Evolutionary conservation across 1,140 invertebrate species (phyloP).

Genomic region (Drosophila baimaii): DNA sequence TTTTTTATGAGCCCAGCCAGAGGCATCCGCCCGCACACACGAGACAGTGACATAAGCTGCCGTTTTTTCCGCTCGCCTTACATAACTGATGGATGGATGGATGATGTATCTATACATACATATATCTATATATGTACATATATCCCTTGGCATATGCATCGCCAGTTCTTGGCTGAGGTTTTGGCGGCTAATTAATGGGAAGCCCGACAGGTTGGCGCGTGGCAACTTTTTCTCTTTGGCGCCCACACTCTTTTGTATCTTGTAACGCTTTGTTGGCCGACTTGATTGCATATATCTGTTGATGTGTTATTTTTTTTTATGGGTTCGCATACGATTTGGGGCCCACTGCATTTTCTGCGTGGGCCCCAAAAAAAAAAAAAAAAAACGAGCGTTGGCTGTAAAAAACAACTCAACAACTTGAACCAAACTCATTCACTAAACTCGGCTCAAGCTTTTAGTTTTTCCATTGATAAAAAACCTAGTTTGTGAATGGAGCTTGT

Average conservation of each 20-base stretch:
- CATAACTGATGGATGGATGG: slow-evolving; percentile 28
- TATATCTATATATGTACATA: neutral
- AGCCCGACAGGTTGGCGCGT: slow-evolving; percentile 65
- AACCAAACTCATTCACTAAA: slow-evolving; percentile 55
- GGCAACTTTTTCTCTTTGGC: slow-evolving; percentile 32
- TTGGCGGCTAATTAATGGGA: slow-evolving; percentile 59
- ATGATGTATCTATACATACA: slow-evolving; percentile 1
- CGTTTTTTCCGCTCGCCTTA: slow-evolving; percentile 23
- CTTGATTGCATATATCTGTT: slow-evolving; percentile 27
- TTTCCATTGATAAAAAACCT: slow-evolving; percentile 54
- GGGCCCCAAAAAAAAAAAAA: too few relatives aligned
- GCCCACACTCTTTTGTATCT: slow-evolving; percentile 29
- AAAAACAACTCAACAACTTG: slow-evolving; percentile 24
- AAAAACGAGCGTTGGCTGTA: slow-evolving; percentile 62
- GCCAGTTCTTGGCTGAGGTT: slow-evolving; percentile 33
- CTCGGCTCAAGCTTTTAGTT: slow-evolving; percentile 12
- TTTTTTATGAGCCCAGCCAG: slow-evolving; percentile 35
- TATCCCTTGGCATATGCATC: neutral
- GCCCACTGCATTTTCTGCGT: slow-evolving; percentile 47
- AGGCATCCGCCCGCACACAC: slow-evolving; percentile 44
- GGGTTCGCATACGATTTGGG: slow-evolving; percentile 14
- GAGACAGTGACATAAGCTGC: slow-evolving; percentile 58
- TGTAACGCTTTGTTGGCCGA: slow-evolving; percentile 12
- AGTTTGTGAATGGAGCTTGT: slow-evolving; percentile 47
- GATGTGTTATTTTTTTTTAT: slow-evolving; percentile 40